These are phyloP conservation scores for Entomobrya proxima DNA, from an alignment of 2,888 invertebrate genomes.

Conservation along the genomic window DNA sequence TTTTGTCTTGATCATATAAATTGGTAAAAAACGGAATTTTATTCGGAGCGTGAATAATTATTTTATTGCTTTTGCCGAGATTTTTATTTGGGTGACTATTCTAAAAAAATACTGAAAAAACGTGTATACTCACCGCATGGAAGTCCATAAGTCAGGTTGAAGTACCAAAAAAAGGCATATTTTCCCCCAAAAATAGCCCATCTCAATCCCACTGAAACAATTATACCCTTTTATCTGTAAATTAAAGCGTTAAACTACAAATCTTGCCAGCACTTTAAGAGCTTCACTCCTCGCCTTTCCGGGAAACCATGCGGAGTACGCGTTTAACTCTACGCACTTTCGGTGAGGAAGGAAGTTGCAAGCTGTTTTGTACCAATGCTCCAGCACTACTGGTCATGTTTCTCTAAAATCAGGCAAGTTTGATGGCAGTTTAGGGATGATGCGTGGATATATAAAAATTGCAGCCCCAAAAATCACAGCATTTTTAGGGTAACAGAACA, in stretches of 20 bases:
- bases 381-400: neutral
- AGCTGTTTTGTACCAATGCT: constrained; percentile 2
- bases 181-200: neutral
- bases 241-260: constrained; percentile 64
- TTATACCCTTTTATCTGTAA: constrained; percentile 56
- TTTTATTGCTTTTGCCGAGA: constrained; percentile 42
- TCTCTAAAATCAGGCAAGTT: neutral
- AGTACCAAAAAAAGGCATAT: neutral
- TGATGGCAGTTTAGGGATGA: neutral
- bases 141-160: neutral
- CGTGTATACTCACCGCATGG: neutral
- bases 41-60: constrained; percentile 56
- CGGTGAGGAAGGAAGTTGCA: neutral
- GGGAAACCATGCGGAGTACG: constrained; percentile 4
- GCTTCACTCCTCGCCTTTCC: neutral
- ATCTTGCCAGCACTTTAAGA: constrained; percentile 45
- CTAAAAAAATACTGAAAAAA: neutral
- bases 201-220: constrained; percentile 37
- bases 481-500: constrained; percentile 11
- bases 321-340: neutral
- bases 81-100: neutral
- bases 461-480: neutral
- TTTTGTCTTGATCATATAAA: neutral
- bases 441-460: neutral
- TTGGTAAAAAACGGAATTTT: constrained; percentile 16